Evolutionary conservation across 2,113 vertebrate genomes (phyloP).

Genomic region (Proteles cristata): DNA sequence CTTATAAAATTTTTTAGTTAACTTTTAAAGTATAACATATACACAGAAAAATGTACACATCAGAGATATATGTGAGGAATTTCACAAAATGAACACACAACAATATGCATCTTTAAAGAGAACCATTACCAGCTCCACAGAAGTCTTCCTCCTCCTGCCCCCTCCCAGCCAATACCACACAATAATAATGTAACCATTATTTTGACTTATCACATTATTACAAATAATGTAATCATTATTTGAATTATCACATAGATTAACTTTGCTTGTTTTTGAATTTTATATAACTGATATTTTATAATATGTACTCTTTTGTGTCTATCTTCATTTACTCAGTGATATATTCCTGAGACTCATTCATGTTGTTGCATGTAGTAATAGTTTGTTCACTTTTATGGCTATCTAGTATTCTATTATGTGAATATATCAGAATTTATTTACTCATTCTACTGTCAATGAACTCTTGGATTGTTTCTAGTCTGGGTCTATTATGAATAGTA

Average conservation of each 20-base stretch:
- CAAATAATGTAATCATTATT: not conserved
- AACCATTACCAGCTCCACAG: not conserved
- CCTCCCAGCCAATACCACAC: not conserved
- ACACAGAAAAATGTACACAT: slow-evolving; percentile 28
- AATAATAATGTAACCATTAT: not conserved
- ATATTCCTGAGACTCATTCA: not conserved
- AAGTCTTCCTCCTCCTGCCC: not conserved
- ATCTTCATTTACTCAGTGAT: slow-evolving; percentile 7
- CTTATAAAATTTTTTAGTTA: slow-evolving; percentile 4
- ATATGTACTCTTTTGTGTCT: not conserved
- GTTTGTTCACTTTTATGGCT: slow-evolving; percentile 25
- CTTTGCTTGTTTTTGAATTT: slow-evolving; percentile 22
- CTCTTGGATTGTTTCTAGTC: not conserved
- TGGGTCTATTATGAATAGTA: not conserved
- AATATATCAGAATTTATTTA: slow-evolving; percentile 23
- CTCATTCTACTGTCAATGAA: not conserved
- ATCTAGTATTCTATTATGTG: not conserved
- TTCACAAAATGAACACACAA: slow-evolving; percentile 43
- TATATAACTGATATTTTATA: not conserved
- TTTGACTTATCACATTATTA: not conserved
- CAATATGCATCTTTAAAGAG: not conserved
- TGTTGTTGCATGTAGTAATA: not conserved
- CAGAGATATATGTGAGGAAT: not conserved
- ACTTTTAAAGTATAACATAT: slow-evolving; percentile 15
- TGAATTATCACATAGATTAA: not conserved